Percentiles rank a stretch among this genome's conserved stretches.
Evolutionary conservation across 2,113 vertebrate genomes (phyloP).

Genomic region (Thermophis baileyi): DNA sequence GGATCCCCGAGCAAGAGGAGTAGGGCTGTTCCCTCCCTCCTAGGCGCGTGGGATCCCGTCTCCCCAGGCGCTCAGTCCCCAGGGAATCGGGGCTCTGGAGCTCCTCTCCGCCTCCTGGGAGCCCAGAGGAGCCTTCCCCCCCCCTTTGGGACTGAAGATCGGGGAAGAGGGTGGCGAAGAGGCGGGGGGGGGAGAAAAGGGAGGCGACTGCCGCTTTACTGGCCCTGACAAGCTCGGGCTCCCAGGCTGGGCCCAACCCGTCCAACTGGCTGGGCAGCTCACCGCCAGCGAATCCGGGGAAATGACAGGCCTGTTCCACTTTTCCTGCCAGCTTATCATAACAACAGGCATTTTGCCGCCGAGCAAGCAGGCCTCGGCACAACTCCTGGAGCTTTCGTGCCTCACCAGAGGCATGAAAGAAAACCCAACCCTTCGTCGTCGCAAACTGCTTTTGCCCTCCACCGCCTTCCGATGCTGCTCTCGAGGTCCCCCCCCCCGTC

Average conservation of each 20-base stretch:
- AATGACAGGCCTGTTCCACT: slow-evolving; percentile 68
- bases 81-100: not conserved
- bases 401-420: not conserved
- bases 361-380: slow-evolving; percentile 55
- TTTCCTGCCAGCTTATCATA: slow-evolving; percentile 64
- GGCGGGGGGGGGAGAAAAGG: not conserved
- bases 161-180: slow-evolving; percentile 6
- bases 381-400: slow-evolving; percentile 34
- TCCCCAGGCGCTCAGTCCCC: not conserved
- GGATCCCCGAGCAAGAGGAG: not conserved
- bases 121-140: slow-evolving; percentile 14
- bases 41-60: not conserved
- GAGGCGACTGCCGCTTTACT: slow-evolving; percentile 45
- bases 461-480: not conserved
- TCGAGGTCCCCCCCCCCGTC: not conserved
- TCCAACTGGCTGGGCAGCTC: slow-evolving; percentile 84
- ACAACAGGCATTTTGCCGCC: slow-evolving; percentile 57
- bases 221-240: slow-evolving; percentile 63
- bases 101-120: not conserved
- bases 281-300: slow-evolving; percentile 64
- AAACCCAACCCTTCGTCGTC: not conserved
- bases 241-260: slow-evolving; percentile 75
- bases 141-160: slow-evolving; percentile 13
- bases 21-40: not conserved
- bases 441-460: not conserved